Percentiles rank a stretch among this genome's conserved stretches.
Evolutionary conservation across 2,113 vertebrate species (phyloP).

Genomic region (Hiodon tergisus): DNA sequence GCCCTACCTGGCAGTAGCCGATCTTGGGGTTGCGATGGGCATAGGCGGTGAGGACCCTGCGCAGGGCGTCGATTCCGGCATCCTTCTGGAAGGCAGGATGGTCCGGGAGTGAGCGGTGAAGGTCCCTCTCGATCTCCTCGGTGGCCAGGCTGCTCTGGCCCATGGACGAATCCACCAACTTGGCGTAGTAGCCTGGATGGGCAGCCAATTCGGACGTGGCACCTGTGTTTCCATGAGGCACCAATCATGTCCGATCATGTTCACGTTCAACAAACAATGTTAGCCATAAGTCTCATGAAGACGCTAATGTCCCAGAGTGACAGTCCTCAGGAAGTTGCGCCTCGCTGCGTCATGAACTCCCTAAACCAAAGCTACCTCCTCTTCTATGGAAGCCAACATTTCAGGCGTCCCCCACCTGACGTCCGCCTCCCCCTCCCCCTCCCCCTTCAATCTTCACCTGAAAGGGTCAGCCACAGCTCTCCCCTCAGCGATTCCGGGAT

Average conservation of each 20-base stretch:
- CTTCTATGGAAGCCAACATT: too few relatives aligned
- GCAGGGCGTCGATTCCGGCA: conserved; percentile 78
- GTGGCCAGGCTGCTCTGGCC: conserved; percentile 76
- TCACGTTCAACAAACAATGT: too few relatives aligned
- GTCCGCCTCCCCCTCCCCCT: too few relatives aligned
- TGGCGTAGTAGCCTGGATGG: conserved; percentile 74
- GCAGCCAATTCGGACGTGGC: conserved; percentile 70
- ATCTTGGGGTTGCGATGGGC: conserved; percentile 92
- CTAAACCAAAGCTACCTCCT: neutral
- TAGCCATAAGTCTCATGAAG: too few relatives aligned
- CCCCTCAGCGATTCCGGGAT: conserved; percentile 85
- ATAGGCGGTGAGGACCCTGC: conserved; percentile 87
- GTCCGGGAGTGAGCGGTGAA: conserved; percentile 90
- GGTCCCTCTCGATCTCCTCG: conserved; percentile 92
- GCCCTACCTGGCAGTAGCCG: conserved; percentile 89
- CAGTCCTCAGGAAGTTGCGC: too few relatives aligned
- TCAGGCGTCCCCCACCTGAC: too few relatives aligned
- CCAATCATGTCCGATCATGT: too few relatives aligned
- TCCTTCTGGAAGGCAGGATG: conserved; percentile 93
- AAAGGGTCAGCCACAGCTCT: conserved; percentile 88
- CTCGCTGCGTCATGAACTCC: neutral
- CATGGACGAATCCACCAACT: conserved; percentile 79
- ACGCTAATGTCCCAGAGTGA: too few relatives aligned
- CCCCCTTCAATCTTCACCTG: conserved; percentile 60
- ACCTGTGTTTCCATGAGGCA: conserved; percentile 51